Base-by-base conservation (phyloP, 2,113 vertebrate genomes). In the Gopherus evgoodei region DNA sequence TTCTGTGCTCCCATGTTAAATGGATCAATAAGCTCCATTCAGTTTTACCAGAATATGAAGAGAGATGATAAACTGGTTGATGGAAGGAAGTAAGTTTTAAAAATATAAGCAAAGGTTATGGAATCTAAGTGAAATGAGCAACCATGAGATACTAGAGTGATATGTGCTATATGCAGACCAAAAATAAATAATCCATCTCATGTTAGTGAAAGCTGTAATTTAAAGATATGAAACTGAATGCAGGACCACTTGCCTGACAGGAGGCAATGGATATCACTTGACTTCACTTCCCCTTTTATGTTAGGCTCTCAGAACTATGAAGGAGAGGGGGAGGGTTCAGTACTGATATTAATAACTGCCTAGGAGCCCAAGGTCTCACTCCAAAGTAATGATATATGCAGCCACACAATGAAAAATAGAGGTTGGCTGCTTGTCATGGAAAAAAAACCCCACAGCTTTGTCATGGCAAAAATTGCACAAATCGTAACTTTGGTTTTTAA, bases 21-120 rank as follows among this genome's bases (percentile, higher is more conserved):
- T 8, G 6, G 25, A 11, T 84, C 38, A 83, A 69, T 49, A 53
- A 90, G 44, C 62, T 86, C 38, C 49, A 8, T 62, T 56, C 65
- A 0, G 0, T 27, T 54, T 31, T 56, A 83, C 14, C 38, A 13
- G 27, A 22, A 47, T 84, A 42, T 11, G 25, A 3, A 22, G 10
- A 42, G 57, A 57, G 3, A 56, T 92, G 52, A 82, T 38, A 84
- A 75, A 1, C 1, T 1, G 62, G 8, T 11, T 84, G 87, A 93
- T 47, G 76, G 4, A 9, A 17, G 56, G 72, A 56, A 89, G 62
- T 79, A 76, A n/a, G 65, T n/a, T 69, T 69, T n/a, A 69, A n/a
- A 69, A 69, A 69, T 69, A 84, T 84, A 80, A 90, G 17, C 6
- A 52, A 81, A 50, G 31, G 2, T 11, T 76, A n/a, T 44, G 59